Conservation (phyloP, 2,113 vertebrate genomes). For the Acanthisitta chloris region DNA sequence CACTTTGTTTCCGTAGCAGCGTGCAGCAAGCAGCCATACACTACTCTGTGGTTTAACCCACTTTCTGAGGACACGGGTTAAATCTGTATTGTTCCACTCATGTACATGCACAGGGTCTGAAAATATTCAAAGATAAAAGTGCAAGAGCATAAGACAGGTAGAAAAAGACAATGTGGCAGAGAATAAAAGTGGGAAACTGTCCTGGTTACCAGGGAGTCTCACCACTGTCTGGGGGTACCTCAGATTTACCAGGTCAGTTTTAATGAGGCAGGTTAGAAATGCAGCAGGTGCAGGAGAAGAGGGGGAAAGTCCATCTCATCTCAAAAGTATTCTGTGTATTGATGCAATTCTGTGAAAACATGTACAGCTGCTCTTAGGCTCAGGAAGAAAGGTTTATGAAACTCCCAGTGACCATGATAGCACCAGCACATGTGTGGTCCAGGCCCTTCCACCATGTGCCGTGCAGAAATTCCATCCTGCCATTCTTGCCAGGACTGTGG, state of each 20-base stretch:
- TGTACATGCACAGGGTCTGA: neutral
- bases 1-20: neutral
- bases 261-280: neutral
- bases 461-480: neutral
- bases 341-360: neutral
- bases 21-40: rapidly evolving
- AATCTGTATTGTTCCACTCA: neutral
- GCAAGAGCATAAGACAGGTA: neutral
- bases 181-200: neutral
- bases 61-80: neutral
- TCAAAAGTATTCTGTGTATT: neutral
- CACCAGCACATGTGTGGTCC: neutral
- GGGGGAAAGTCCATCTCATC: neutral
- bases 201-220: neutral
- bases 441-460: neutral
- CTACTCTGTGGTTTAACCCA: neutral
- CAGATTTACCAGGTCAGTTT: neutral
- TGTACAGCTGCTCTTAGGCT: neutral
- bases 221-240: neutral
- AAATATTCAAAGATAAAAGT: neutral
- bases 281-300: neutral
- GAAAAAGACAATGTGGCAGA: neutral
- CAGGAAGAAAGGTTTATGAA: neutral
- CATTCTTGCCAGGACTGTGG: rapidly evolving
- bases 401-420: neutral